A percentile compares a stretch with the other conserved stretches of the same genome.
Conservation (phyloP, 1,140 invertebrate species). For the Riptortus pedestris region DNA sequence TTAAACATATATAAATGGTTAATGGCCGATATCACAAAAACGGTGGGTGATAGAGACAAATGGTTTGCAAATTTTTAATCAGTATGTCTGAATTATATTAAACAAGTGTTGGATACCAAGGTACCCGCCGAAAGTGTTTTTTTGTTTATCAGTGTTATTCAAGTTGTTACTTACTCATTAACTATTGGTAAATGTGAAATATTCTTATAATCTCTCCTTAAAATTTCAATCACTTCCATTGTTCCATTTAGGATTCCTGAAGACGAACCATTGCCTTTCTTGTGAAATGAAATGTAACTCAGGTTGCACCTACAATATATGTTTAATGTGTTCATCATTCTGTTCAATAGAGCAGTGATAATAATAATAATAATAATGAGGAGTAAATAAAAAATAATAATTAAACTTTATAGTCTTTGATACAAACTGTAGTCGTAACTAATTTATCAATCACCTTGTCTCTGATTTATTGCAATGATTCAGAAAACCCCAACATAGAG, state of each 20-base stretch:
- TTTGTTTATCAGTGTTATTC: too few relatives aligned
- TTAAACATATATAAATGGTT: too few relatives aligned
- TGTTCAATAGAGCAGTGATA: not conserved
- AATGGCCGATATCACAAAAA: too few relatives aligned
- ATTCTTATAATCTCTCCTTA: constrained; percentile 36
- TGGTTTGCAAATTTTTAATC: too few relatives aligned
- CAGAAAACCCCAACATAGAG: constrained; percentile 40
- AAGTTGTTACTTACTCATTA: constrained; percentile 36
- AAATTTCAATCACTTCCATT: constrained; percentile 34
- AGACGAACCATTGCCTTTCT: constrained; percentile 39
- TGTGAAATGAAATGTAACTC: constrained; percentile 40
- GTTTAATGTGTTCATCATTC: not conserved
- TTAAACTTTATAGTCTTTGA: not conserved
- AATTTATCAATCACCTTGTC: not conserved
- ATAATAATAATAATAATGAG: not conserved
- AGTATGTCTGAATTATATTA: too few relatives aligned
- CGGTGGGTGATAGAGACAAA: too few relatives aligned
- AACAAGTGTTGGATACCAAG: too few relatives aligned
- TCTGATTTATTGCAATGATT: constrained; percentile 36
- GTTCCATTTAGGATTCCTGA: constrained; percentile 36
- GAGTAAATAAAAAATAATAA: not conserved
- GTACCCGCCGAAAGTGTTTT: too few relatives aligned
- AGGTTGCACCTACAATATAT: constrained; percentile 31
- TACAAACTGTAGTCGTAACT: too few relatives aligned
- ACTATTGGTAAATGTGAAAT: constrained; percentile 36